Evolutionary conservation across 2,797 vertebrate species (phyloP), one percentile per base, ranked within the genome.

Genomic region (Siniperca scherzeri): DNA sequence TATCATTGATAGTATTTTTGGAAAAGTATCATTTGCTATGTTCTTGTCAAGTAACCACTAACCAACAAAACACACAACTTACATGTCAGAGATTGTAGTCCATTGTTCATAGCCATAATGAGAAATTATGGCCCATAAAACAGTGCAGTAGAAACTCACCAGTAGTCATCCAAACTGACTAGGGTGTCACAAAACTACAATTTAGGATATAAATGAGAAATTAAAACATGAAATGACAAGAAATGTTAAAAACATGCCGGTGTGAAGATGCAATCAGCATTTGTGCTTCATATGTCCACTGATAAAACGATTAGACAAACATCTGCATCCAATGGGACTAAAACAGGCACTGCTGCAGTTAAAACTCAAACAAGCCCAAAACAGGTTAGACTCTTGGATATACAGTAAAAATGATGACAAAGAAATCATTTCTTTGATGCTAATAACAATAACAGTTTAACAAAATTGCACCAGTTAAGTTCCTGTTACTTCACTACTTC

Each of bases 401-500:
- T 17, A 66, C 0, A 62, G 17, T 21, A 53, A n/a, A 82, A 36
- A 21, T 12, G 0, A 40, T 11, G 10, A 46, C 0, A 50, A 25
- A 55, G 3, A 10, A 16, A 59, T 33, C 11, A 3, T 13, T 11
- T 21, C n/a, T 52, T 9, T 30, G 19, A 36, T 0, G 8, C 30
- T 5, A 1, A 1, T 7, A 36, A 5, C 6, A 61, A 36, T 12
- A 25, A 68, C 7, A 38, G 3, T 65, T 66, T 12, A 0, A 60
- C 19, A 52, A 19, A 76, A 69, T 42, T 1, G 12, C 36, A 36
- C 5, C 5, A 33, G 11, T 67, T 33, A 21, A 25, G 21, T 56
- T 77, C 25, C 38, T 52, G 65, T 71, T 38, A 22, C 19, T 56
- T 73, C 13, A 44, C 42, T 56, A 40, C 40, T 40, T 40, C 40